Base-by-base conservation (phyloP, 1,140 invertebrate genomes). In the Drosophila suzukii region DNA sequence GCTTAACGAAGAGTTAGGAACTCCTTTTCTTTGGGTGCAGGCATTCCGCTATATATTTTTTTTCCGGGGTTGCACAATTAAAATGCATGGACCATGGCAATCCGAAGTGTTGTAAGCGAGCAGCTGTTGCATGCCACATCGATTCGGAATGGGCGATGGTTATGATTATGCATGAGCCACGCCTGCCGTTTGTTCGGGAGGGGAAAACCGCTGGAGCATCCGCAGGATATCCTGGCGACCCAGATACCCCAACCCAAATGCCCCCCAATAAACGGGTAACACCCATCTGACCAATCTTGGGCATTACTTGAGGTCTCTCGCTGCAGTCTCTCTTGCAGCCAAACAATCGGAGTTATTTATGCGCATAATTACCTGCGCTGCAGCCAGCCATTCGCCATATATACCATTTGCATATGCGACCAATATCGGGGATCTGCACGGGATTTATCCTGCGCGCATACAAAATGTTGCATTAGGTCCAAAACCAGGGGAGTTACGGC, bases 71-170 rank as follows among this genome's bases (percentile, higher is more conserved):
- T 44, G 44, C 76, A 61, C 81, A 78, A 85, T 85, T 85, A 76
- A 86, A 81, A 85, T 85, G 82, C 82, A 86, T 55, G 66, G 55
- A 44, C 32, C 41, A 56, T 47, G 36, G 43, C 56, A 43, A 66
- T 71, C 20, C 58, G 49, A 61, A 84, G 67, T 70, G 75, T 76
- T 85, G 81, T 74, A 81, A 80, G 68, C 68, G 60, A 53, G 47
- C 83, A 88, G 83, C 84, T 88, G 83, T 88, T 88, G 83, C 83
- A 83, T 88, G 83, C 83, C 84, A 66, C 79, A 88, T 71, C 78
- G 78, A 63, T 74, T 80, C 59, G 81, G 47, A 76, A 66, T 54
- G 73, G 78, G 82, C 67, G 66, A 81, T 73, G 72, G 83, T 73
- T 86, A 88, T 86, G 83, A 79, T 88, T 86, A 86, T 88, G 84